Percentiles rank a stretch among this genome's conserved stretches.
Evolutionary conservation across 2,888 invertebrate species (phyloP).

Genomic region (Agapetus fuscipes): DNA sequence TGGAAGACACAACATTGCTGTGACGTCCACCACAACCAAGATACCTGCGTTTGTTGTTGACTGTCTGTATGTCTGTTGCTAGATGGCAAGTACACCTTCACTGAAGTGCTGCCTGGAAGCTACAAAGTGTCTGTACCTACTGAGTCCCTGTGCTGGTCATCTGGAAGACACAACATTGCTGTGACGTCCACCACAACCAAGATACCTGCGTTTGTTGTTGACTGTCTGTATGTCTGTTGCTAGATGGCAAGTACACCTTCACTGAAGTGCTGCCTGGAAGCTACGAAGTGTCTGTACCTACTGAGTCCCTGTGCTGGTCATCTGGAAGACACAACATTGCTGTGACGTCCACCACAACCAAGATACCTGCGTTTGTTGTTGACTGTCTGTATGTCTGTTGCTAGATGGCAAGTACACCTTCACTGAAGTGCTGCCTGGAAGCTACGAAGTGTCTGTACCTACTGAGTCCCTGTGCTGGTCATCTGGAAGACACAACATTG

Average conservation of each 20-base stretch:
- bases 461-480: conserved; percentile 79
- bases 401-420: conserved; percentile 64
- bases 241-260: conserved; percentile 64
- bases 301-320: conserved; percentile 77
- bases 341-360: conserved; percentile 52
- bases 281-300: conserved; percentile 64
- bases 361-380: conserved; percentile 60
- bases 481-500: conserved; percentile 50
- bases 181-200: conserved; percentile 53
- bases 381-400: too few relatives aligned
- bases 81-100: conserved; percentile 64
- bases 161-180: conserved; percentile 50
- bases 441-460: conserved; percentile 65
- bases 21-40: conserved; percentile 51
- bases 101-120: conserved; percentile 74
- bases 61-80: too few relatives aligned
- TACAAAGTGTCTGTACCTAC: conserved; percentile 66
- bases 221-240: too few relatives aligned
- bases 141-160: conserved; percentile 77
- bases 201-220: conserved; percentile 61
- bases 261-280: conserved; percentile 75
- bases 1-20: conserved; percentile 50
- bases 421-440: conserved; percentile 73
- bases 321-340: conserved; percentile 52
- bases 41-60: conserved; percentile 63